Conservation (phyloP, 2,113 vertebrate species). For the Equus quagga region DNA sequence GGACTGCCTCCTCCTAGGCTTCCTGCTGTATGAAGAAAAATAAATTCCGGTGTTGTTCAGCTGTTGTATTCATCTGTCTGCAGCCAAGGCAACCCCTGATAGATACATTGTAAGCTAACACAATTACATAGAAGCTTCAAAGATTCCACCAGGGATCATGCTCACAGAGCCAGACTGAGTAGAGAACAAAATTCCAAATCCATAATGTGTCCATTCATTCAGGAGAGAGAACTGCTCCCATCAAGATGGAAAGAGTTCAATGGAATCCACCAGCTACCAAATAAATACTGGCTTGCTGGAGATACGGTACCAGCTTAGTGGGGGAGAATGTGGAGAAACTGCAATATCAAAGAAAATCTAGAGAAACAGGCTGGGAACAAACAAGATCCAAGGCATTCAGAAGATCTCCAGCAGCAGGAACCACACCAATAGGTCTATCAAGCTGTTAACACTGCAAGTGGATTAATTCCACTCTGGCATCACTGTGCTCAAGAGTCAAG, state of each 20-base stretch:
- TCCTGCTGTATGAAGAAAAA: background rate
- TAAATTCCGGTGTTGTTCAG: too few species aligned
- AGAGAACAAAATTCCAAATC: background rate
- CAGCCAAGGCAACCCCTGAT: background rate
- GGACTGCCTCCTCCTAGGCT: background rate
- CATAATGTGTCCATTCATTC: background rate
- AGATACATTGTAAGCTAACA: background rate
- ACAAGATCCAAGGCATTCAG: too few species aligned
- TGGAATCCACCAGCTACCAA: background rate
- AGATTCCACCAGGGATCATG: background rate
- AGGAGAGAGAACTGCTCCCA: background rate
- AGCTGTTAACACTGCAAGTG: rapidly evolving
- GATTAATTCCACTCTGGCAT: background rate
- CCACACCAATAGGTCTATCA: rapidly evolving
- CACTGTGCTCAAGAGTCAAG: background rate
- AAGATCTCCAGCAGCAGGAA: background rate
- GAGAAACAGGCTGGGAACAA: background rate
- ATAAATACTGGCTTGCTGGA: background rate
- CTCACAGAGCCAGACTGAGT: background rate
- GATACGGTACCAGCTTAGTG: rapidly evolving
- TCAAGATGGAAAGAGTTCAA: background rate
- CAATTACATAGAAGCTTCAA: background rate
- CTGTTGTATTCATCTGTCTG: background rate
- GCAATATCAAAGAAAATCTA: background rate
- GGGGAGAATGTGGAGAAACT: background rate